phyloP scores from a whole-genome alignment of 2,113 vertebrate species.

The Chloroceryle aenea region DNA sequence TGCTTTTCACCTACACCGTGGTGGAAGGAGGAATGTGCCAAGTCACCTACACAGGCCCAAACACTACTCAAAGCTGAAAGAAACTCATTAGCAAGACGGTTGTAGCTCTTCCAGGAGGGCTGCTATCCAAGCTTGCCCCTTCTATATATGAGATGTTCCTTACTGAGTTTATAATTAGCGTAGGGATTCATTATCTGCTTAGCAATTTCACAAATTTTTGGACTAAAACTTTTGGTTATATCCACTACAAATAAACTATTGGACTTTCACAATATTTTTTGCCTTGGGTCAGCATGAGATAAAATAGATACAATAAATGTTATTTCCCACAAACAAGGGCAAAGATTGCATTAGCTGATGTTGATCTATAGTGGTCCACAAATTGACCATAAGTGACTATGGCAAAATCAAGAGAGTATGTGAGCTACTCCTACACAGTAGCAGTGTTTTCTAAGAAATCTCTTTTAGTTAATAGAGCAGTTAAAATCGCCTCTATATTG shows the following conservation, averaged over 20 bases:
- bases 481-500: background rate
- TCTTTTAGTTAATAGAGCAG: background rate
- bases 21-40: background rate
- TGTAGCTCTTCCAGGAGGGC: background rate
- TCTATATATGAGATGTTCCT: background rate
- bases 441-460: background rate
- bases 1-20: rapidly evolving
- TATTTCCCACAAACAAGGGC: background rate
- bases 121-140: background rate
- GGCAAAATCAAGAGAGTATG: background rate
- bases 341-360: background rate
- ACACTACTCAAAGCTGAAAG: background rate
- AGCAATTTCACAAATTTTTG: background rate
- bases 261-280: background rate
- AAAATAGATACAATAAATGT: background rate
- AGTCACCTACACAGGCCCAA: background rate
- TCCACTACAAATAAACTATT: too few relatives aligned
- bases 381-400: background rate
- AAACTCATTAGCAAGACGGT: background rate
- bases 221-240: background rate
- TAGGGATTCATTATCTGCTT: background rate
- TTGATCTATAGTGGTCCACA: background rate
- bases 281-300: background rate
- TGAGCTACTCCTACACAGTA: background rate
- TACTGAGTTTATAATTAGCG: background rate